phyloP scores from a whole-genome alignment of 2,113 vertebrate genomes.

The Anhinga rufa region DNA sequence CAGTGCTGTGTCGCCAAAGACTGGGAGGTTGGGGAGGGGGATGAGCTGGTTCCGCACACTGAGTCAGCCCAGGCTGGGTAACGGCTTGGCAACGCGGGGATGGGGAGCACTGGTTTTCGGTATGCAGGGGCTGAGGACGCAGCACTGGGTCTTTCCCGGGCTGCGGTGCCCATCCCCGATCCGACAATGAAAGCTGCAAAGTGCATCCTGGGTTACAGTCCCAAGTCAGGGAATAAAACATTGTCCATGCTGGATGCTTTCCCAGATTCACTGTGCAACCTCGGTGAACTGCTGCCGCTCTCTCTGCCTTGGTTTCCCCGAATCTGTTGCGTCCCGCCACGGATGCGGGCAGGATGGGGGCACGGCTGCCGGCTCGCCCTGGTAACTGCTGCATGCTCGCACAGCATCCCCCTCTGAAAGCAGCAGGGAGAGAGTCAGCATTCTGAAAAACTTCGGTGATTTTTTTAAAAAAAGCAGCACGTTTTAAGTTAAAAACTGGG shows the following conservation, averaged over 20 bases:
- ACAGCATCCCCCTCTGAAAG: neutral
- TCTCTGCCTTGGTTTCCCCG: neutral
- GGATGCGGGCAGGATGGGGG: fast-evolving
- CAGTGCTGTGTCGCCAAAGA: neutral
- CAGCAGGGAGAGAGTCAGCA: neutral
- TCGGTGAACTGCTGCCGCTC: neutral
- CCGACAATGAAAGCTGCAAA: neutral
- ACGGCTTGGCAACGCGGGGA: neutral
- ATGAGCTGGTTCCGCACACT: neutral
- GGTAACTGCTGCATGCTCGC: neutral
- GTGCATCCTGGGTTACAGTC: neutral
- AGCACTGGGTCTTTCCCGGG: neutral
- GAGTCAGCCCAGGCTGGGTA: neutral
- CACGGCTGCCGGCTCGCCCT: neutral
- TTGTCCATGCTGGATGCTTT: neutral
- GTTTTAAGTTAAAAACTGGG: neutral
- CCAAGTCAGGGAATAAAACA: neutral
- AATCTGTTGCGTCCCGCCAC: fast-evolving
- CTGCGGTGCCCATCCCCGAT: fast-evolving
- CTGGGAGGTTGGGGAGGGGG: neutral
- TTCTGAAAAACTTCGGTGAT: no score
- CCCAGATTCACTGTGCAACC: neutral
- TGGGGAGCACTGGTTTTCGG: neutral
- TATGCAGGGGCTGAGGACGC: fast-evolving
- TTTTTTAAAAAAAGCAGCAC: no score